Evolutionary conservation across 2,113 vertebrate genomes (phyloP).

Genomic region (Dicerorhinus sumatrensis): DNA sequence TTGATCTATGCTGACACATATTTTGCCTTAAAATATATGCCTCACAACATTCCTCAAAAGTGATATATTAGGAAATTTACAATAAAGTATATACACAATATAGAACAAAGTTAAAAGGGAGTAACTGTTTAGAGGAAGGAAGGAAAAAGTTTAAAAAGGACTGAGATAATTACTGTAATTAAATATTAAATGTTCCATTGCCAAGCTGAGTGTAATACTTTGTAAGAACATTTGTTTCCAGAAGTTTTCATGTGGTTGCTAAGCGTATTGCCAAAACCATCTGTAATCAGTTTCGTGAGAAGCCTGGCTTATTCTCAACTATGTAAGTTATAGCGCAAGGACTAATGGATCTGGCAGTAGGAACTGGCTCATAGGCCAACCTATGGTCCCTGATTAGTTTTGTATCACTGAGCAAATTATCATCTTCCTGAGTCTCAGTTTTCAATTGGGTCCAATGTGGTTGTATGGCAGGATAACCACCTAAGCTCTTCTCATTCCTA

Average conservation of each 20-base stretch:
- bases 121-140: neutral
- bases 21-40: neutral
- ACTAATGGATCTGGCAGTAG: neutral
- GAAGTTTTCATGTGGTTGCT: neutral
- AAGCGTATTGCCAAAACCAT: neutral
- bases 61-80: neutral
- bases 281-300: neutral
- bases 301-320: neutral
- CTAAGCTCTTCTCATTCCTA: neutral
- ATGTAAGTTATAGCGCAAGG: neutral
- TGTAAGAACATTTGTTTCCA: neutral
- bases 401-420: neutral
- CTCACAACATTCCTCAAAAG: neutral
- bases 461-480: neutral
- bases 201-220: neutral
- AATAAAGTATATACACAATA: neutral
- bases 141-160: neutral
- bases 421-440: neutral
- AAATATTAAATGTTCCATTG: slow-evolving; percentile 8
- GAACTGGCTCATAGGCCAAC: neutral
- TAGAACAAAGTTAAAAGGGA: neutral
- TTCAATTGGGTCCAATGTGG: neutral
- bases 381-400: neutral
- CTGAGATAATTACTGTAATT: neutral
- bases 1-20: neutral